Conservation (phyloP, 35 echinoderm and acorn worm genomes). For the Ptychodera flava region DNA sequence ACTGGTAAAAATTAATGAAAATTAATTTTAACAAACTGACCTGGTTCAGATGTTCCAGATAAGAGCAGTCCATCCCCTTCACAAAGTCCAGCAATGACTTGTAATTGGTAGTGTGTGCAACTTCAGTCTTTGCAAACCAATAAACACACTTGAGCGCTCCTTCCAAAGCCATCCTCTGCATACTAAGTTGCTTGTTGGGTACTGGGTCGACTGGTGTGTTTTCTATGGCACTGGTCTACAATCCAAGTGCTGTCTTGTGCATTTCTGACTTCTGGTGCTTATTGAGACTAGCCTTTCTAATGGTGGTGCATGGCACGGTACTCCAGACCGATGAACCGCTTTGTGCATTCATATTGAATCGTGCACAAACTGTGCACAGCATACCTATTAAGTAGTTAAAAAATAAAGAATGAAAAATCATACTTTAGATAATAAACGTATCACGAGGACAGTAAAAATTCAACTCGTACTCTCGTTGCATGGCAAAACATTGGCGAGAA, state of each 20-base stretch:
- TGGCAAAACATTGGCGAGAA: no score
- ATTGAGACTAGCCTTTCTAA: no score
- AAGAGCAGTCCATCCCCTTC: slow-evolving; percentile 8
- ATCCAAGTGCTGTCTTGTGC: background rate
- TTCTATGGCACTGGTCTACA: background rate
- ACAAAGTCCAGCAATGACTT: slow-evolving; percentile 13
- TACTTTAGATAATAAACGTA: no score
- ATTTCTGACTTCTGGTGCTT: slow-evolving; percentile 7
- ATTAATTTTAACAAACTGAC: background rate
- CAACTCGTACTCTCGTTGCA: no score
- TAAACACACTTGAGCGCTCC: background rate
- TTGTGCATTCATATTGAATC: slow-evolving; percentile 6
- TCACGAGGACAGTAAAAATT: no score
- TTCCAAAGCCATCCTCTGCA: slow-evolving; percentile 9
- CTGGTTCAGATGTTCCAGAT: slow-evolving; percentile 15
- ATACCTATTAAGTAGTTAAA: no score
- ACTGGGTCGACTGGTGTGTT: background rate
- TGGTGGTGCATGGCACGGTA: background rate
- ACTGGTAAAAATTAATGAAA: background rate
- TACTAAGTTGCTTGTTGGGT: background rate
- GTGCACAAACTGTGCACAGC: no score
- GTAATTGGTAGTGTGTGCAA: slow-evolving; percentile 4
- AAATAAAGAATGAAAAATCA: no score
- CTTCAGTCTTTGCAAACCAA: slow-evolving; percentile 6
- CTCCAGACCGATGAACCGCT: slow-evolving; percentile 3